Percentiles rank a stretch among this genome's conserved stretches.
Conservation (phyloP, 2,888 invertebrate species). For the Clunio marinus region DNA sequence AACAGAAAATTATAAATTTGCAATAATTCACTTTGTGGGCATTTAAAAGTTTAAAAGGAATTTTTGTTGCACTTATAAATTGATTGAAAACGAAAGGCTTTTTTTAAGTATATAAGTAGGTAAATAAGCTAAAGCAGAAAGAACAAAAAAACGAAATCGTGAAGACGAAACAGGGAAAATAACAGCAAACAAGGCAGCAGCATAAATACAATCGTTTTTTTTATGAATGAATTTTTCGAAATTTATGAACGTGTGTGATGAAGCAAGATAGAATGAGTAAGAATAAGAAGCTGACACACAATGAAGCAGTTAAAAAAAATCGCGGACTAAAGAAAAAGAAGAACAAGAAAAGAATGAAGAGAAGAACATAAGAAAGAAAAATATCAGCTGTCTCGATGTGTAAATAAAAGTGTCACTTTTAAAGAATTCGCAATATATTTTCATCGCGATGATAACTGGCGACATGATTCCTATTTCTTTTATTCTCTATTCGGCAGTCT, state of each 20-base stretch:
- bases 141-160: background rate
- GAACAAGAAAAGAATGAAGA: background rate
- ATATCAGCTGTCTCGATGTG: slow-evolving; percentile 19
- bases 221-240: slow-evolving; percentile 34
- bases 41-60: slow-evolving; percentile 36
- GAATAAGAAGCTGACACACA: background rate
- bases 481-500: too few species aligned
- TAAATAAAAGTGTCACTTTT: slow-evolving; percentile 11
- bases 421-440: background rate
- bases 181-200: too few species aligned
- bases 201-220: slow-evolving; percentile 23
- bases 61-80: slow-evolving; percentile 34
- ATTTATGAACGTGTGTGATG: slow-evolving; percentile 11
- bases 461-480: background rate
- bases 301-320: slow-evolving; percentile 2
- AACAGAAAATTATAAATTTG: slow-evolving; percentile 7
- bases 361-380: background rate
- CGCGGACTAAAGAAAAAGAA: background rate
- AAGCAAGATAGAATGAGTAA: slow-evolving; percentile 1
- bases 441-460: background rate
- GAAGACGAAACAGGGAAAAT: too few species aligned
- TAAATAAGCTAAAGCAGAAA: background rate
- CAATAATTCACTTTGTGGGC: slow-evolving; percentile 27
- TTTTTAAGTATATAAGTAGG: background rate
- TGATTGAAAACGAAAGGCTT: background rate